Evolutionary conservation across 1,140 invertebrate species (phyloP).

Genomic region (Pseudomyrmex pallidus): DNA sequence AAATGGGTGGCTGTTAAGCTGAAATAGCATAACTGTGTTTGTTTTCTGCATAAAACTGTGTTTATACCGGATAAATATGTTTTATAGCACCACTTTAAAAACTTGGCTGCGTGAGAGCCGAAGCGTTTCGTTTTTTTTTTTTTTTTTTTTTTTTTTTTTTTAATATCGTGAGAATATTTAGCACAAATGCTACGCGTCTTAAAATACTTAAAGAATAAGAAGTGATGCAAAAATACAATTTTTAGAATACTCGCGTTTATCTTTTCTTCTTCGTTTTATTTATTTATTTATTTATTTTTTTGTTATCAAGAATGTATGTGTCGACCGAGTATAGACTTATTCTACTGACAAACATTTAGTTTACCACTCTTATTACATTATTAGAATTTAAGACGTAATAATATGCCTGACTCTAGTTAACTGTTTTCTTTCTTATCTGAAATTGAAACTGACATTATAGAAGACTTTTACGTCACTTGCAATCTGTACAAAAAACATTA

Average conservation of each 20-base stretch:
- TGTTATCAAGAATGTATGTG: not conserved
- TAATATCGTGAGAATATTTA: constrained; percentile 1
- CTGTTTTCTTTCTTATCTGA: not conserved
- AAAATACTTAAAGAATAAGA: constrained; percentile 6
- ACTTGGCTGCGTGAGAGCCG: constrained; percentile 6
- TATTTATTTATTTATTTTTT: not conserved
- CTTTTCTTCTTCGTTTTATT: not conserved
- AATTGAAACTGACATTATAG: not conserved
- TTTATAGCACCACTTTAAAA: constrained; percentile 35
- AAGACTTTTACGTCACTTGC: constrained; percentile 6
- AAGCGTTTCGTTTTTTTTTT: constrained; percentile 12
- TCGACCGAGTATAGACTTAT: constrained; percentile 11
- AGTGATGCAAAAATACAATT: constrained; percentile 39
- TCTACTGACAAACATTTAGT: constrained; percentile 25
- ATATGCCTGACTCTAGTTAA: not conserved
- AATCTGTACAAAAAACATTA: constrained; percentile 36
- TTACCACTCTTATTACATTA: constrained; percentile 17
- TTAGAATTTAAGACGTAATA: not conserved
- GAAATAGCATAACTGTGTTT: constrained; percentile 48
- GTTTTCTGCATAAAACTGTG: constrained; percentile 30
- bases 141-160: not conserved
- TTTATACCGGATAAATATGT: constrained; percentile 37
- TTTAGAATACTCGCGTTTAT: constrained; percentile 6
- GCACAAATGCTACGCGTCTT: not conserved
- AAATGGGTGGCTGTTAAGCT: constrained; percentile 33